phyloP scores from a whole-genome alignment of 2,113 vertebrate genomes.

The Menura novaehollandiae region DNA sequence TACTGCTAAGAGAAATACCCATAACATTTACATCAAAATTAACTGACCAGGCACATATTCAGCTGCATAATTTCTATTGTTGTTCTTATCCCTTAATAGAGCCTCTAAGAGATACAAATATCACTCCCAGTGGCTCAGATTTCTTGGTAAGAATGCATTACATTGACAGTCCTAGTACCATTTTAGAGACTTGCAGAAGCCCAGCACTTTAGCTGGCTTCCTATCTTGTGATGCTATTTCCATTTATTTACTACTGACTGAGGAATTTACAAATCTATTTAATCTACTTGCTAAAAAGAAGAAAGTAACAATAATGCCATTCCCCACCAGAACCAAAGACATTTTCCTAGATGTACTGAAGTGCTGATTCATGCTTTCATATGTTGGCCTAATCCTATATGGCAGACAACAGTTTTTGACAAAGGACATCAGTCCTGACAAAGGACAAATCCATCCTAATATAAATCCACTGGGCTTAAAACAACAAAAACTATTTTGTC shows the following conservation, averaged over 20 bases:
- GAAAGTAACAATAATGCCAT: not conserved
- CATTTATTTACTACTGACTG: not conserved
- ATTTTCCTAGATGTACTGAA: not conserved
- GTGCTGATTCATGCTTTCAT: not conserved
- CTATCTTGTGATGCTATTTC: not conserved
- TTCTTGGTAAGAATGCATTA: not conserved
- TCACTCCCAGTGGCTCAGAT: not conserved
- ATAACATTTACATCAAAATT: not conserved
- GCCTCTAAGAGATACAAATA: not conserved
- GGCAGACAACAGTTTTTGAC: too few relatives aligned
- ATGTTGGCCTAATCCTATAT: not conserved
- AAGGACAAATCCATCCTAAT: not conserved
- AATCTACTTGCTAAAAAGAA: not conserved
- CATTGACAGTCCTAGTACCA: not conserved
- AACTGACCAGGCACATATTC: not conserved
- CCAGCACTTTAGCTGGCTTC: not conserved
- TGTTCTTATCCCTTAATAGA: not conserved
- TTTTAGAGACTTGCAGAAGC: not conserved
- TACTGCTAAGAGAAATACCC: not conserved
- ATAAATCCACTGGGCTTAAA: not conserved
- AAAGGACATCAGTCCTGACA: too few relatives aligned
- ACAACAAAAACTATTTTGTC: not conserved
- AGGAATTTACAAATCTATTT: not conserved
- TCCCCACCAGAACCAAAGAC: not conserved
- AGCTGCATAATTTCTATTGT: not conserved